Evolutionary conservation across 2,888 invertebrate species (phyloP), one percentile per base, ranked within the genome.

Genomic region (Bhutanitis thaidina): DNA sequence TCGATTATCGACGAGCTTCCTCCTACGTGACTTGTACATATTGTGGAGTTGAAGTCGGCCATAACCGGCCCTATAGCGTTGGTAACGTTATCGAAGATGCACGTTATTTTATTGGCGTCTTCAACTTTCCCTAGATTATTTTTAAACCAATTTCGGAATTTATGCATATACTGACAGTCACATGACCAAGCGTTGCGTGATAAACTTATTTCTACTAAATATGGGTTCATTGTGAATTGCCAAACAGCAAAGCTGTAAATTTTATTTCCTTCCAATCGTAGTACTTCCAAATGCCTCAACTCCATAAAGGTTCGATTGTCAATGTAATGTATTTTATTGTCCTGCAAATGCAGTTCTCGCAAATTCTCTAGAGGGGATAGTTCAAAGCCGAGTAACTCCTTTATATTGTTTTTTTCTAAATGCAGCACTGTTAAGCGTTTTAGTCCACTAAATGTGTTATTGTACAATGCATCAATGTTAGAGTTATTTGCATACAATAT

Each of bases 131-230:
- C 95, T 40, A 93, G 90, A 77, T 95, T 95, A 55, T 92, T 92
- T 65, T 93, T 92, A 71, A 97, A 91, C 93, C 96, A 97, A 62
- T 91, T 92, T 66, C 95, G 93, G 72, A 95, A 95, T 73, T 93
- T 92, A 63, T 94, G 93, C 67, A 96, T 84, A 79, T 95, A 97
- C 64, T 92, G 92, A 84, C 97, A 98, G 74, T 96, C 96, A 82
- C 97, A 97, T 58, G 95, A 95, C 97, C 97, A 97, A 43, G 94
- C 94, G 78, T 97, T 97, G 65, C 93, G 93, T 51, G 94, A 92
- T 58, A 97, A 90, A 48, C 94, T 94, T 65, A 97, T 94, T 80
- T 95, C 95, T n/a, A 95, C 94, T 69, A 97, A 91, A 84, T 96
- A 96, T 15, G 96, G 95, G 86, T 96, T 96, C 66, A 92, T 84